phyloP scores from a whole-genome alignment of 2,113 vertebrate species.

The Perca schrenkii region DNA sequence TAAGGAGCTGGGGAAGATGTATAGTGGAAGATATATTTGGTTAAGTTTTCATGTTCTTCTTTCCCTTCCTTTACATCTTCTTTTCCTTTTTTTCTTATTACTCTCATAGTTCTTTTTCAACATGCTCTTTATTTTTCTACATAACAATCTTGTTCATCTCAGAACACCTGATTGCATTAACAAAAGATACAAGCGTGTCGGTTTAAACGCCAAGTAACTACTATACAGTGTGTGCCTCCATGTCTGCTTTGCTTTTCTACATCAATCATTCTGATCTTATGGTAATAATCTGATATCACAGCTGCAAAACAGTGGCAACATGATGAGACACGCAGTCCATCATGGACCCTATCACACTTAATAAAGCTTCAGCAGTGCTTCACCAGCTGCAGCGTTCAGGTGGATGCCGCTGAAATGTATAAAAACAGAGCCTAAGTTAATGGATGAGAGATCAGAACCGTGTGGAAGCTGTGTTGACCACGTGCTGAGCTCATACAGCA shows the following conservation, averaged over 20 bases:
- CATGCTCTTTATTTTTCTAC: neutral
- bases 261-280: neutral
- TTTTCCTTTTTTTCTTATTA: neutral
- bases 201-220: neutral
- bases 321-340: conserved; percentile 38
- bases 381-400: conserved; percentile 12
- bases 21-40: conserved; percentile 20
- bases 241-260: conserved; percentile 7
- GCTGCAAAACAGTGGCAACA: conserved; percentile 34
- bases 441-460: conserved; percentile 38
- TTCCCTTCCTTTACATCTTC: neutral
- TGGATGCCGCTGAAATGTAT: neutral
- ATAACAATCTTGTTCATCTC: neutral
- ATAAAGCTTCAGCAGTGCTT: conserved; percentile 58
- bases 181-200: conserved; percentile 2
- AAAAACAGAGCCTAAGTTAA: neutral
- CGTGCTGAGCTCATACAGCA: conserved; percentile 53
- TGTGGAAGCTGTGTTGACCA: conserved; percentile 53
- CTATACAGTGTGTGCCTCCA: neutral
- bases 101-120: neutral
- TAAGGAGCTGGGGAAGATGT: conserved; percentile 21
- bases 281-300: conserved; percentile 3
- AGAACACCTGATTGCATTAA: neutral
- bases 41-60: neutral
- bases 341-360: conserved; percentile 32